These are phyloP conservation scores for Eremobia ochroleuca DNA, from an alignment of 2,888 invertebrate genomes.

Conservation along the genomic window DNA sequence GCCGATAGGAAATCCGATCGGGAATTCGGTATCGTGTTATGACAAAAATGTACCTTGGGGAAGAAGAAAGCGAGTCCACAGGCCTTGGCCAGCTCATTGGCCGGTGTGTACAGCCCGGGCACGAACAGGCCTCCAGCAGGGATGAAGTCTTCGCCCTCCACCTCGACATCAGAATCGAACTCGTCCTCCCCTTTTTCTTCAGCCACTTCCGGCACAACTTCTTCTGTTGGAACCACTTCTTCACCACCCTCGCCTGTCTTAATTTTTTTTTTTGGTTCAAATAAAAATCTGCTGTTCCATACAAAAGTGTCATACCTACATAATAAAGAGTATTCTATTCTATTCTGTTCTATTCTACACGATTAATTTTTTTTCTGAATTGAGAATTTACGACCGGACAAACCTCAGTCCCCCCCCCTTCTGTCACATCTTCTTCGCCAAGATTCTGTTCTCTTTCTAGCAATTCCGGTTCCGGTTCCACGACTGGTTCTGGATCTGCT, in stretches of 20 bases:
- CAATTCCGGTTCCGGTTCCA: conserved; percentile 49
- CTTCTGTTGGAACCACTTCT: conserved; percentile 38
- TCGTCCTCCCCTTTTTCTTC: conserved; percentile 76
- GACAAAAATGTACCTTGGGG: conserved; percentile 74
- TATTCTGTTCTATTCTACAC: too few relatives aligned
- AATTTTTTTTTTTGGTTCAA: neutral
- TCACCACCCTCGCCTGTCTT: conserved; percentile 5
- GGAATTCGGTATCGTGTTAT: neutral
- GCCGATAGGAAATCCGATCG: neutral
- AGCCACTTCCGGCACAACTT: conserved; percentile 68
- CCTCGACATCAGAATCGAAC: conserved; percentile 83
- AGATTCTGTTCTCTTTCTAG: conserved; percentile 62
- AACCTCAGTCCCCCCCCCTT: conserved; percentile 45
- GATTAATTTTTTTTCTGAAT: too few relatives aligned
- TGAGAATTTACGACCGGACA: too few relatives aligned
- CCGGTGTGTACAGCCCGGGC: conserved; percentile 85
- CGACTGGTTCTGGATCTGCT: conserved; percentile 77
- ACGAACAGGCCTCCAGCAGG: conserved; percentile 87
- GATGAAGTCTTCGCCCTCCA: conserved; percentile 87
- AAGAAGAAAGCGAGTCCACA: conserved; percentile 83
- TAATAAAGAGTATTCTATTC: too few relatives aligned
- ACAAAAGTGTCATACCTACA: neutral
- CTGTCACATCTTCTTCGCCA: conserved; percentile 52
- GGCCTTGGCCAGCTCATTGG: conserved; percentile 85
- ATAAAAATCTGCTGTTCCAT: neutral